Conservation (phyloP, 2,113 vertebrate genomes). For the Sylvilagus bachmani region DNA sequence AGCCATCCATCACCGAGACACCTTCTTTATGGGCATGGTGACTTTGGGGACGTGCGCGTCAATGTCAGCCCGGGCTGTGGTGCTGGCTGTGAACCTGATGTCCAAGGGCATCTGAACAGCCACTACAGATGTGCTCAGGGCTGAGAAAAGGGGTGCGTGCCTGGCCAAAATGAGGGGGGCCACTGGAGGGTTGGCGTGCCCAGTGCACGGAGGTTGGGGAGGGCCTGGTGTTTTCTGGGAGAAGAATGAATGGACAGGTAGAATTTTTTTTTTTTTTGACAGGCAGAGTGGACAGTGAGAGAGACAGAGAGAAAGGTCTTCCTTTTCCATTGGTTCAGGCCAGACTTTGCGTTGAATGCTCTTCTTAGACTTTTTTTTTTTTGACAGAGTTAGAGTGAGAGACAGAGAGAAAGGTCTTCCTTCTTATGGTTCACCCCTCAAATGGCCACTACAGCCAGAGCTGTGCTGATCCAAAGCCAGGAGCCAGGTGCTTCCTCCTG, state of each 20-base stretch:
- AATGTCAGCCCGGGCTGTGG: constrained; percentile 25
- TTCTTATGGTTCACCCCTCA: too few relatives aligned
- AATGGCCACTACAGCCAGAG: too few relatives aligned
- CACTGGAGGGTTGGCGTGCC: neutral
- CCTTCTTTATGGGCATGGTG: constrained; percentile 56
- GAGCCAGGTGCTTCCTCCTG: too few relatives aligned
- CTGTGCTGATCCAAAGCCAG: too few relatives aligned
- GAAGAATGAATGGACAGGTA: neutral
- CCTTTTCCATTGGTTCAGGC: neutral
- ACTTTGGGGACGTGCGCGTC: constrained; percentile 26
- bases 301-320: too few relatives aligned
- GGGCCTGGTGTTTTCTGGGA: neutral
- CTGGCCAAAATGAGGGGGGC: neutral
- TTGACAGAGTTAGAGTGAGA: too few relatives aligned
- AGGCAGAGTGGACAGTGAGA: too few relatives aligned
- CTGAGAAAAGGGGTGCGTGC: neutral
- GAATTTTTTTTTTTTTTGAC: too few relatives aligned
- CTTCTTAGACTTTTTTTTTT: too few relatives aligned
- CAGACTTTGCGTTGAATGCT: neutral
- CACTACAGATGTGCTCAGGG: neutral
- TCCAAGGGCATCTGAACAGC: neutral
- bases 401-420: too few relatives aligned
- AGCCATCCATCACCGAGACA: constrained; percentile 50
- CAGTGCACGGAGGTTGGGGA: neutral
- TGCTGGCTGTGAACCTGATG: neutral